Evolutionary conservation across 2,888 invertebrate species (phyloP).

Genomic region (Heliconius hortense): DNA sequence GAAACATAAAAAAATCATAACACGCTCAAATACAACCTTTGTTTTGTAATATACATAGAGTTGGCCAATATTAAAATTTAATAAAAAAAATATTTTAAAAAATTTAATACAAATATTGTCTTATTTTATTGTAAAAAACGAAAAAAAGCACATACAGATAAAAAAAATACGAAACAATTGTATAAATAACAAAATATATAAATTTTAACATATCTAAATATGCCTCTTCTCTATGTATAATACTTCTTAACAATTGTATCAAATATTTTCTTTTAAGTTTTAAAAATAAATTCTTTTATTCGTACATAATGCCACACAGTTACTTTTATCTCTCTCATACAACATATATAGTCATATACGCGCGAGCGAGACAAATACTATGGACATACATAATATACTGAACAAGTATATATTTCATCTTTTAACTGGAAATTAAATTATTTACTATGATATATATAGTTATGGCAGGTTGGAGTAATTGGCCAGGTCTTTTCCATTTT

Average conservation of each 20-base stretch:
- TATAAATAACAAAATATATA: not conserved
- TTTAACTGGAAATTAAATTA: conserved; percentile 22
- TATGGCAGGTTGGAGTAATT: conserved; percentile 72
- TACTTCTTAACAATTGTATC: not conserved
- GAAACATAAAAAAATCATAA: not conserved
- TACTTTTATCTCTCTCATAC: not conserved
- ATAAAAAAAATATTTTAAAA: not conserved
- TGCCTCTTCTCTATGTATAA: not conserved
- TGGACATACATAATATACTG: conserved; percentile 11
- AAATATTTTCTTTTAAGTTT: not conserved
- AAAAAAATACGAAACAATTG: too few species aligned
- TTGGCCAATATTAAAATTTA: not conserved
- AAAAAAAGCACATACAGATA: too few species aligned
- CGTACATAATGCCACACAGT: conserved; percentile 10
- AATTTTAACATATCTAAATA: not conserved
- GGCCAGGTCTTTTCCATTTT: conserved; percentile 65
- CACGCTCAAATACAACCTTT: conserved; percentile 29
- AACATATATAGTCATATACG: conserved; percentile 2
- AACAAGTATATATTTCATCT: not conserved
- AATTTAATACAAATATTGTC: too few species aligned
- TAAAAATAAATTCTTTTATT: not conserved
- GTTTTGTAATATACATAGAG: conserved; percentile 24
- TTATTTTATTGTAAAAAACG: too few species aligned
- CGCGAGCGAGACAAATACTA: conserved; percentile 5
- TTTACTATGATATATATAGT: conserved; percentile 31